These are phyloP conservation scores for Araneus ventricosus DNA, from an alignment of 1,140 invertebrate species.

Conservation along the genomic window DNA sequence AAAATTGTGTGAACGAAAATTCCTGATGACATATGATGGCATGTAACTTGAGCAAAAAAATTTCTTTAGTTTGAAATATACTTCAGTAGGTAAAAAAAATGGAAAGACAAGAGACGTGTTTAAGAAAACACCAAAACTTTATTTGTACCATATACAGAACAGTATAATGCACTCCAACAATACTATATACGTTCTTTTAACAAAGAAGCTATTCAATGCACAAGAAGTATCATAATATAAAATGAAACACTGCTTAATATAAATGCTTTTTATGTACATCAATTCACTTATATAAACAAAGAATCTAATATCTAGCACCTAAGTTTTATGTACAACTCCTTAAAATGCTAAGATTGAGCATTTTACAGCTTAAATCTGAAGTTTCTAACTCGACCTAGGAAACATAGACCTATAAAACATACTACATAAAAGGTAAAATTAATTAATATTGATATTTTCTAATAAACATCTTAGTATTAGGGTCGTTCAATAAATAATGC, in stretches of 20 bases:
- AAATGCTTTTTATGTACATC: background rate
- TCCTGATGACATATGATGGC: too few relatives aligned
- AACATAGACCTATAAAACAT: background rate
- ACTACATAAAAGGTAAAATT: background rate
- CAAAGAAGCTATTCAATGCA: background rate
- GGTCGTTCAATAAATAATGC: too few relatives aligned
- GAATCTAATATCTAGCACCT: background rate
- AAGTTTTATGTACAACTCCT: background rate
- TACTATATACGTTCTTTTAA: background rate
- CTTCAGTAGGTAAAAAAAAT: too few relatives aligned
- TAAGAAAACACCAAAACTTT: background rate
- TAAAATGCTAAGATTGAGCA: constrained; percentile 9
- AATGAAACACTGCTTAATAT: background rate
- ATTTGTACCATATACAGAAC: constrained; percentile 10
- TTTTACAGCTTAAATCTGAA: background rate
- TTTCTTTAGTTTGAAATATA: too few relatives aligned
- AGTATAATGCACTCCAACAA: background rate
- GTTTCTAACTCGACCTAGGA: background rate
- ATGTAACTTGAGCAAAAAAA: too few relatives aligned
- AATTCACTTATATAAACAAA: background rate
- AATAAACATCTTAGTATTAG: background rate
- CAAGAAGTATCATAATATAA: background rate
- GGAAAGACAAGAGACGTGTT: background rate
- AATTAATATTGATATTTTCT: background rate
- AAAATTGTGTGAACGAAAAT: too few relatives aligned